Conservation (phyloP, 2,797 vertebrate species). For the Sebastes itinus region DNA sequence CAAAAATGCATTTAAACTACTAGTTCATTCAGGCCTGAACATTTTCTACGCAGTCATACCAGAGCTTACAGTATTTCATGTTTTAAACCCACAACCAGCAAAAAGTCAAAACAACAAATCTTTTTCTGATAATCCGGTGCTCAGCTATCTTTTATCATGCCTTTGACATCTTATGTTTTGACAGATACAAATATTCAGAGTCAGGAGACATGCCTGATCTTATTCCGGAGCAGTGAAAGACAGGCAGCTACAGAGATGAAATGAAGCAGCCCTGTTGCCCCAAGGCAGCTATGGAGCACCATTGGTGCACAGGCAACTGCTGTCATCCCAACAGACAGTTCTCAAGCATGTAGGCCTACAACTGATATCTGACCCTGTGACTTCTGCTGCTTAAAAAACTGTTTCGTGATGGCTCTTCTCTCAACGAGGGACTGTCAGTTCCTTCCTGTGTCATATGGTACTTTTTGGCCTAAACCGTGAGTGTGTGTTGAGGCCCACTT, state of each 20-base stretch:
- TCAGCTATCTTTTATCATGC: conserved; percentile 27
- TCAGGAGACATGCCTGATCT: conserved; percentile 58
- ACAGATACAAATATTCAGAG: conserved; percentile 66
- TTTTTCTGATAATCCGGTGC: conserved; percentile 1
- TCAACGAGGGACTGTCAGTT: neutral
- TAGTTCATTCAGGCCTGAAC: neutral
- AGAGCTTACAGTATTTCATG: neutral
- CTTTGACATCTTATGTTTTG: conserved; percentile 53
- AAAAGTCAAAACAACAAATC: neutral
- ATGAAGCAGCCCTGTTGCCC: conserved; percentile 56
- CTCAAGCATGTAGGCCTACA: conserved; percentile 6
- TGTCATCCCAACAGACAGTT: conserved; percentile 40
- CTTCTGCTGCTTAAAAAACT: conserved; percentile 14
- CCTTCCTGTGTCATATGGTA: neutral
- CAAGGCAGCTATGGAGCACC: conserved; percentile 42
- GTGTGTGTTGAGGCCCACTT: neutral
- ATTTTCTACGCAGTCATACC: neutral
- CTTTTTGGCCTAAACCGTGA: neutral
- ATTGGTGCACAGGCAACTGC: conserved; percentile 17
- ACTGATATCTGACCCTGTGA: conserved; percentile 39
- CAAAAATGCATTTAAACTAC: neutral
- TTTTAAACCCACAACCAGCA: neutral
- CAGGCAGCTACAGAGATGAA: conserved; percentile 55
- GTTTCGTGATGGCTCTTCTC: conserved; percentile 2
- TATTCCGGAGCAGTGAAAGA: conserved; percentile 50